A percentile compares a stretch with the other conserved stretches of the same genome.
phyloP scores from a whole-genome alignment of 2,113 vertebrate species.

The Megaleporinus macrocephalus region DNA sequence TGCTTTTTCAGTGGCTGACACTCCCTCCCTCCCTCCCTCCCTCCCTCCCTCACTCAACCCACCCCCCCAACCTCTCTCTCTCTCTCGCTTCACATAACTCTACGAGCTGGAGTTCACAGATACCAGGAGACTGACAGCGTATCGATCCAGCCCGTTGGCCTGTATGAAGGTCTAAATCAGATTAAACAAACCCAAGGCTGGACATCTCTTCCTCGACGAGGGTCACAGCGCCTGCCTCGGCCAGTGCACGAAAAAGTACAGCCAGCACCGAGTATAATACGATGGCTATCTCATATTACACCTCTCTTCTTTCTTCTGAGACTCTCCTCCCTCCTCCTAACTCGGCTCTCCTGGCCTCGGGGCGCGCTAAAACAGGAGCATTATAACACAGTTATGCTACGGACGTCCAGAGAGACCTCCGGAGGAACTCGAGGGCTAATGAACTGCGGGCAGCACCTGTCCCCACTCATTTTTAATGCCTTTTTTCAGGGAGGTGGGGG shows the following conservation, averaged over 20 bases:
- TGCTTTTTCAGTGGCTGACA: no score
- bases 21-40: neutral
- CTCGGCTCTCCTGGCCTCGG: neutral
- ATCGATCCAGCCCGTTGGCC: constrained; percentile 36
- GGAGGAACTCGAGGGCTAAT: constrained; percentile 13
- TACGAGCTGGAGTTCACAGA: constrained; percentile 14
- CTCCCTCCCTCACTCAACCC: neutral
- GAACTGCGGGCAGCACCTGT: constrained; percentile 24
- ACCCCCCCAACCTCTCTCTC: neutral
- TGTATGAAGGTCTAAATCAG: constrained; percentile 30
- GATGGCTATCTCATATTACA: neutral
- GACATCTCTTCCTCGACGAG: neutral
- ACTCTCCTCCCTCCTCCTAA: neutral
- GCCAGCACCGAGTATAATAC: neutral
- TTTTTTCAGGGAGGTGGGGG: neutral
- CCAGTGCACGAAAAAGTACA: neutral
- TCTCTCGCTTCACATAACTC: constrained; percentile 1
- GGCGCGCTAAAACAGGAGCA: neutral
- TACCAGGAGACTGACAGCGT: constrained; percentile 18
- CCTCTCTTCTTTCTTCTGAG: neutral
- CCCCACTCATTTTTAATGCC: neutral
- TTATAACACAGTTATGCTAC: constrained; percentile 16
- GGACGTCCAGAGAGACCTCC: constrained; percentile 26
- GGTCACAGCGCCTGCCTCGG: neutral
- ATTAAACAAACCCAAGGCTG: constrained; percentile 19